Conservation (phyloP, 2,888 invertebrate genomes). For the Drosophila mercatorum region DNA sequence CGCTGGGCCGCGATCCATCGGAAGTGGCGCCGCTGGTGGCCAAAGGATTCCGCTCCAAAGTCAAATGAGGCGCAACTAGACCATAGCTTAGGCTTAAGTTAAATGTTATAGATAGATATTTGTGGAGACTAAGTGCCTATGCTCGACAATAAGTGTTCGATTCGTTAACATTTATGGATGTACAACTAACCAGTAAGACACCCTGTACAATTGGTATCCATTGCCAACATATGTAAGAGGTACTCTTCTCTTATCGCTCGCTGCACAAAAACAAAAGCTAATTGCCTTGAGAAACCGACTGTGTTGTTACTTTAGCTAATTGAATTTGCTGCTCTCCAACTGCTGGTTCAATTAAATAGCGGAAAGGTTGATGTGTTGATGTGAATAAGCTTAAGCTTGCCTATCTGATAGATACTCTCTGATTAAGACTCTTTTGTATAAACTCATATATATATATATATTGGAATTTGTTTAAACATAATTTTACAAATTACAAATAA, state of each 20-base stretch:
- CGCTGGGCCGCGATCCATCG: slow-evolving; percentile 88
- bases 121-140: slow-evolving; percentile 14
- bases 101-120: neutral
- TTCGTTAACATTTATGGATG: slow-evolving; percentile 6
- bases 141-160: slow-evolving; percentile 44
- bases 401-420: slow-evolving; percentile 5
- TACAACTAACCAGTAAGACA: slow-evolving; percentile 27
- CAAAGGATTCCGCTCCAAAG: slow-evolving; percentile 87
- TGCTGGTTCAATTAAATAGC: slow-evolving; percentile 8
- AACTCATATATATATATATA: neutral
- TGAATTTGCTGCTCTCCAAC: slow-evolving; percentile 22
- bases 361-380: neutral
- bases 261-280: slow-evolving; percentile 53
- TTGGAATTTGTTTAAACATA: neutral
- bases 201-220: slow-evolving; percentile 30
- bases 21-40: slow-evolving; percentile 88
- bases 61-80: slow-evolving; percentile 54
- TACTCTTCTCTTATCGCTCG: slow-evolving; percentile 60
- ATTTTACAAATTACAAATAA: slow-evolving; percentile 30
- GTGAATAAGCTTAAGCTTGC: neutral
- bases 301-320: slow-evolving; percentile 43
- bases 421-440: slow-evolving; percentile 9
- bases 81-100: slow-evolving; percentile 22
- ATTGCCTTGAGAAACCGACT: slow-evolving; percentile 48
- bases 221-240: slow-evolving; percentile 7